phyloP scores from a whole-genome alignment of 2,797 vertebrate species.

The Odontamblyopus lacepedii region DNA sequence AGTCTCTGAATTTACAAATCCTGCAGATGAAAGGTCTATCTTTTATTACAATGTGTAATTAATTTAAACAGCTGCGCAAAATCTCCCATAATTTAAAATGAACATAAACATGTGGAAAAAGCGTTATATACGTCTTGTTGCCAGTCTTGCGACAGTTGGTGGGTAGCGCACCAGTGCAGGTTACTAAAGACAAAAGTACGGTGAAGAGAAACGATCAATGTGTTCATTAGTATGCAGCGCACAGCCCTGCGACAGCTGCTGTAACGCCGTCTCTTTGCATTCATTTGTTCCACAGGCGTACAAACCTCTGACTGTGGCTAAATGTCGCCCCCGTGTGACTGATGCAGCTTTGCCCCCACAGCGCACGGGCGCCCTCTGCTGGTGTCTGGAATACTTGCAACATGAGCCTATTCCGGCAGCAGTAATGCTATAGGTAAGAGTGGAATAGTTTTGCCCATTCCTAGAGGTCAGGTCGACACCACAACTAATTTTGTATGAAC shows the following conservation, averaged over 20 bases:
- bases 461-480: no score
- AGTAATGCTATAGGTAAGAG: no score
- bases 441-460: no score
- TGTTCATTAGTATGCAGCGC: conserved; percentile 71
- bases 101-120: conserved; percentile 3
- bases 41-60: neutral
- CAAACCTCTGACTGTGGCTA: conserved; percentile 1
- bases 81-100: neutral
- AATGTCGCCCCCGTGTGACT: conserved; percentile 53
- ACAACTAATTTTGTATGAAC: no score
- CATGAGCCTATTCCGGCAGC: neutral
- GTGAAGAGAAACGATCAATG: conserved; percentile 52
- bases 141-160: conserved; percentile 24
- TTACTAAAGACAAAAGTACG: conserved; percentile 45
- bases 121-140: neutral
- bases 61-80: neutral
- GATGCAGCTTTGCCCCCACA: neutral
- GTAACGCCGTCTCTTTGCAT: conserved; percentile 53
- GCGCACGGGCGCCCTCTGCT: conserved; percentile 37
- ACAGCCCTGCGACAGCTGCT: conserved; percentile 74
- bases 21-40: no score
- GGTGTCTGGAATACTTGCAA: conserved; percentile 1
- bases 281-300: conserved; percentile 49
- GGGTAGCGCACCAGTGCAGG: conserved; percentile 42
- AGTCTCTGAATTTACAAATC: neutral